Percentiles rank a stretch among this genome's conserved stretches.
These are phyloP conservation scores for Paracentrotus lividus DNA, from an alignment of 53 echinoderm and acorn worm species.

Conservation along the genomic window DNA sequence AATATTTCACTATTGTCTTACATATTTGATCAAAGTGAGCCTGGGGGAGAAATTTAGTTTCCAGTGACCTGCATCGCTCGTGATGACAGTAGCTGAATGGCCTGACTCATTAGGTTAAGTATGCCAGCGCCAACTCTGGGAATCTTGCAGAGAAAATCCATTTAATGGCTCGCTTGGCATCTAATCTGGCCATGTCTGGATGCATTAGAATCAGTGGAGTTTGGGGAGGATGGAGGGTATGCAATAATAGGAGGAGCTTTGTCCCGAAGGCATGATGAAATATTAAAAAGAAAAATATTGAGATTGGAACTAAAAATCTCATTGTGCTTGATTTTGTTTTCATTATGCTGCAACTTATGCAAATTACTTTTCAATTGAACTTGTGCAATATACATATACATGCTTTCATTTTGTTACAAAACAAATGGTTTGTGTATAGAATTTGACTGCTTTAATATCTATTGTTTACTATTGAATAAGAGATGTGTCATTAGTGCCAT, in stretches of 20 bases:
- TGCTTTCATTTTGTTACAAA: background rate
- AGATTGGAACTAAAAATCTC: background rate
- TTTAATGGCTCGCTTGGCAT: conserved; percentile 49
- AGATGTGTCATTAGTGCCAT: background rate
- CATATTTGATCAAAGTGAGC: conserved; percentile 56
- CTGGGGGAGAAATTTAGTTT: conserved; percentile 54
- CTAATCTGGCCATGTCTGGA: background rate
- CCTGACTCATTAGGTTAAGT: conserved; percentile 39
- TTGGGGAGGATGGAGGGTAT: background rate
- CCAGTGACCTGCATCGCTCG: conserved; percentile 42
- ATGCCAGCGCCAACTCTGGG: conserved; percentile 16
- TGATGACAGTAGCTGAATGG: conserved; percentile 52
- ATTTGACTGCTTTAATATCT: background rate
- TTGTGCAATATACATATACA: background rate
- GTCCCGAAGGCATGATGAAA: background rate
- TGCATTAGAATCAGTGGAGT: background rate
- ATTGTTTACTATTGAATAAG: background rate
- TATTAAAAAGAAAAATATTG: background rate
- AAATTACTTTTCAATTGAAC: background rate
- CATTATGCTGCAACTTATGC: background rate
- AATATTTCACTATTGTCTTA: conserved; percentile 40
- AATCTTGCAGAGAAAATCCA: conserved; percentile 43
- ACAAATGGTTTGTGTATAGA: background rate
- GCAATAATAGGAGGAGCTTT: background rate
- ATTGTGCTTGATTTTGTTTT: background rate